Percentiles rank a stretch among this genome's conserved stretches.
Conservation (phyloP, 2,113 vertebrate genomes). For the Bubo scandiacus region DNA sequence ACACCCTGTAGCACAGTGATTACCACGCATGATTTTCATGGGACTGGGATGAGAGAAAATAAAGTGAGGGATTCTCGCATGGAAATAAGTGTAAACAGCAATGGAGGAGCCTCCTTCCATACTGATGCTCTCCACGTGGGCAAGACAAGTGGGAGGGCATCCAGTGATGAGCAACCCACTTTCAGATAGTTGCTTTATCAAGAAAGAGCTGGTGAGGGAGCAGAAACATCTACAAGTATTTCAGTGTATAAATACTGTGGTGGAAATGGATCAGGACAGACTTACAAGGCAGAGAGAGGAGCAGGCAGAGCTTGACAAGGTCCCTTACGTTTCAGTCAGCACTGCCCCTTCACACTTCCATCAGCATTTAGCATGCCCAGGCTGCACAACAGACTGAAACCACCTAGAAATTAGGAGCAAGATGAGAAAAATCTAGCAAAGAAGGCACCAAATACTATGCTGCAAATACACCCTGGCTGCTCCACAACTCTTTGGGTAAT, state of each 20-base stretch:
- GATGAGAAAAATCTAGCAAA: background rate
- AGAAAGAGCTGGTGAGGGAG: background rate
- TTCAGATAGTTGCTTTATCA: background rate
- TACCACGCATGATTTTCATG: background rate
- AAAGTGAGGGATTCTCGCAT: background rate
- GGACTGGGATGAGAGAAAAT: background rate
- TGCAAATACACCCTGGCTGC: background rate
- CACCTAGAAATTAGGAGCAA: background rate
- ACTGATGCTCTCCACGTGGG: background rate
- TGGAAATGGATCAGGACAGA: background rate
- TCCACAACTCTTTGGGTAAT: background rate
- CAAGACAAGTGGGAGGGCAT: background rate
- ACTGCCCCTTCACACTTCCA: background rate
- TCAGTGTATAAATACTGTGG: background rate
- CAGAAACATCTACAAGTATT: background rate
- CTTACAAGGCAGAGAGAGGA: background rate
- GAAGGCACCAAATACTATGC: background rate
- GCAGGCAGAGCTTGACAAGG: background rate
- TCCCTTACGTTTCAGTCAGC: fast-evolving
- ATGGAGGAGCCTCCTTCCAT: background rate
- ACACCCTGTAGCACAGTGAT: background rate
- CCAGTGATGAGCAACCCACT: background rate
- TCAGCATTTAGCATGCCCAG: background rate
- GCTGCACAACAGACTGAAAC: background rate
- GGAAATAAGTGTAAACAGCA: background rate